phyloP scores from a whole-genome alignment of 2,113 vertebrate genomes.

The Myiagra hebetior region DNA sequence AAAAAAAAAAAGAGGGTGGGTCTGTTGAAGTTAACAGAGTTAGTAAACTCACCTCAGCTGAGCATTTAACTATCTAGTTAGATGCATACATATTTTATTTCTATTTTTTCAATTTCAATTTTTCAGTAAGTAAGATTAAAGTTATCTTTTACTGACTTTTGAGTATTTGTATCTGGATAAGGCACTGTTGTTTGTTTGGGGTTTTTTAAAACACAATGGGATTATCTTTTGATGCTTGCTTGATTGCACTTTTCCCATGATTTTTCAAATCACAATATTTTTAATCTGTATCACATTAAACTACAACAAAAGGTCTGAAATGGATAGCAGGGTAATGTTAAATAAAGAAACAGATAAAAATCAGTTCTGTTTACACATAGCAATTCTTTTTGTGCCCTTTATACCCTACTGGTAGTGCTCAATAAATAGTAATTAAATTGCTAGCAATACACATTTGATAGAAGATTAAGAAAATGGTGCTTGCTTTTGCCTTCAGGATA shows the following conservation, averaged over 20 bases:
- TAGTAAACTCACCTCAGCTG: background rate
- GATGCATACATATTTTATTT: background rate
- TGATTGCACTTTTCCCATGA: background rate
- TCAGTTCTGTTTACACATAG: background rate
- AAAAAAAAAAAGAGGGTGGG: background rate
- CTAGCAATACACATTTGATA: background rate
- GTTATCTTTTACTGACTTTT: background rate
- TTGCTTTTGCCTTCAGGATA: background rate
- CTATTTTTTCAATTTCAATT: background rate
- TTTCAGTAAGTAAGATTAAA: background rate
- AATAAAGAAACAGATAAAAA: background rate
- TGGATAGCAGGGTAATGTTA: background rate
- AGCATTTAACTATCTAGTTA: background rate
- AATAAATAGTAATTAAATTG: conserved; percentile 1
- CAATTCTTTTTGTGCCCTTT: background rate
- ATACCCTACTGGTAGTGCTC: background rate
- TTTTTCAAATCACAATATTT: background rate
- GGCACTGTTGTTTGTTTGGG: fast-evolving
- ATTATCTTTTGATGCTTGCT: background rate
- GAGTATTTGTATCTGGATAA: background rate
- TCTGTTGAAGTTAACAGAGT: background rate
- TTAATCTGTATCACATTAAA: background rate
- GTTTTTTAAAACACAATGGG: background rate
- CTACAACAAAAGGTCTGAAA: background rate
- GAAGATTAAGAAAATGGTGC: background rate